Evolutionary conservation across 2,797 vertebrate genomes (phyloP), one percentile per base, ranked within the genome.

Genomic region (Phrynocephalus vlangalii): DNA sequence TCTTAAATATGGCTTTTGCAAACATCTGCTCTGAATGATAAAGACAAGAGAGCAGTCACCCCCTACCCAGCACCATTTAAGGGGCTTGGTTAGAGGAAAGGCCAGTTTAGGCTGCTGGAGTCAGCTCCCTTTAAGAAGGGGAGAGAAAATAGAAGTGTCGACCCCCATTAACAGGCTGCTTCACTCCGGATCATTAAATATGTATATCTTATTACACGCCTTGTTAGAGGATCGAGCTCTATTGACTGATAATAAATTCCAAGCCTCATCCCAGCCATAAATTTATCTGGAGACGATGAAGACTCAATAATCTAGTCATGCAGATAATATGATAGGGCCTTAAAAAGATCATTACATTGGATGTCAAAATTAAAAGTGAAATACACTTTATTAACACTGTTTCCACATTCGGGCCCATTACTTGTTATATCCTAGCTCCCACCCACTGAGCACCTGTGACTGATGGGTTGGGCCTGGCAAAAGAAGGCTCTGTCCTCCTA

Each of bases 171-270:
- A 95, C 60, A 88, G 96, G 96, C 96, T 98, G 97, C 97, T 97
- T 98, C 98, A 98, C 98, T 98, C 97, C 96, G 97, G 97, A 98
- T 99, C 98, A 99, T 99, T 99, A 99, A 99, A 99, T 98, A 99
- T 99, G 98, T 98, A 99, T 99, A 99, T 99, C 98, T 98, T 98
- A 99, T 99, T 98, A 98, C 97, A 97, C 94, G 97, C 96, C 97
- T 97, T 97, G 97, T 97, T 97, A 97, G 97, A 97, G 96, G 97
- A 97, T 97, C 93, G 94, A 97, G 96, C 95, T 97, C 97, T 97
- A 98, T 98, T 99, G 98, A 97, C 98, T 98, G 98, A 98, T 97
- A 97, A 98, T 98, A 98, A 98, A 99, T 99, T 98, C 97, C 95
- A 95, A 96, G 95, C 94, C 95, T 96, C 94, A 95, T 98, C 96